Base-by-base conservation (phyloP, 92 coral and sea anemone species). In the Paragorgia papillata region DNA sequence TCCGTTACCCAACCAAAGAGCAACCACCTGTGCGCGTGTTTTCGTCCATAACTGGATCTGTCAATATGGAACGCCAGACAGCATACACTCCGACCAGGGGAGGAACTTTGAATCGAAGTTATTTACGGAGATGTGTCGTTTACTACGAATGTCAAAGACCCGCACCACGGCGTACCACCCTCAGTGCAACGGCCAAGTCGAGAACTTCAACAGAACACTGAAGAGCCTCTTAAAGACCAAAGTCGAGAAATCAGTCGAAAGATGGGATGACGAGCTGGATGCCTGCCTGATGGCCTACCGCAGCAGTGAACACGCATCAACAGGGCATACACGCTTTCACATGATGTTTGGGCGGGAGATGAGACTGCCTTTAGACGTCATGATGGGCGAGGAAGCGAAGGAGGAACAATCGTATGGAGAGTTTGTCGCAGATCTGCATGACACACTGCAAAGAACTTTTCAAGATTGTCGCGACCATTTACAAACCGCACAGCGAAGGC, bases 401-500 rank as follows among this genome's bases (percentile, higher is more conserved):
- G 60, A n/a, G 31, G 61, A 57, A 51, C 41, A 65, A 17, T 43
- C 69, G 7, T 86, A 81, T 69, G 44, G 83, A 19, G 68, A 82
- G n/a, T 75, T 81, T 2, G 83, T 76, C 7, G 79, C 53, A 41
- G 75, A 75, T 13, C 53, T 76, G 20, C 80, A 54, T 7, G 57
- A 49, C 13, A 48, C 71, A 1, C 49, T 87, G 32, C 21, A 24
- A 41, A 18, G 22, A 40, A 85, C 85, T 19, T 58, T 77, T 40
- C 79, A 41, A 18, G 88, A 87, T 63, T 80, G 83, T 28, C 61
- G 85, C 62, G 31, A 57, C n/a, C 70, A 79, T 46, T 78, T 83
- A 53, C n/a, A 70, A 18, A 84, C 57, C 1, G 87, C 90, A 40
- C 87, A 87, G 19, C 82, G 85, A 17, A 63, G 90, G 27, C 88